Percentiles rank a stretch among this genome's conserved stretches.
These are phyloP conservation scores for Macropodus opercularis DNA, from an alignment of 2,797 vertebrate genomes.

Conservation along the genomic window DNA sequence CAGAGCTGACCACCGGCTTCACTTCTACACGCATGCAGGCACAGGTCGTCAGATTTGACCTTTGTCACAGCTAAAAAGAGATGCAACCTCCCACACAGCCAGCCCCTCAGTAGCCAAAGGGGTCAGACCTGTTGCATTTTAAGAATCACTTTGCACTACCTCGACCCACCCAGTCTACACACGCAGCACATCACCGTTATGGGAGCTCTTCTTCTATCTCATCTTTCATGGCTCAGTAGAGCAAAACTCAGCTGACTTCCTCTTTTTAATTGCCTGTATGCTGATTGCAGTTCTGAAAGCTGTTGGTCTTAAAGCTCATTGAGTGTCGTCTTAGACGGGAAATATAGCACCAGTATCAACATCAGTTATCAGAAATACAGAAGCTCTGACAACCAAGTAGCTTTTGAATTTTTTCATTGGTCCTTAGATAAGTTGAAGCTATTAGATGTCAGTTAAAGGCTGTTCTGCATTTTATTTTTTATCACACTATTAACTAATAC, in stretches of 20 bases:
- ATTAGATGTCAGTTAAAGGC: no score
- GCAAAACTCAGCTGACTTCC: slow-evolving; percentile 66
- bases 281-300: slow-evolving; percentile 74
- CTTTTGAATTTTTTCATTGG: no score
- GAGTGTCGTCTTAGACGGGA: slow-evolving; percentile 62
- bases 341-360: slow-evolving; percentile 47
- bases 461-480: no score
- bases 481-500: no score
- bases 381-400: no score
- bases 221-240: slow-evolving; percentile 72
- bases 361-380: slow-evolving; percentile 9
- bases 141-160: slow-evolving; percentile 30
- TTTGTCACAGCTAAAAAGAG: slow-evolving; percentile 43
- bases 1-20: slow-evolving; percentile 41
- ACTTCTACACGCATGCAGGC: slow-evolving; percentile 29
- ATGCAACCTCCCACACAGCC: slow-evolving; percentile 28
- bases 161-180: slow-evolving; percentile 34
- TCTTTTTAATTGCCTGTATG: slow-evolving; percentile 78
- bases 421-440: no score
- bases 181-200: slow-evolving; percentile 44
- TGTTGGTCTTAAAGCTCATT: slow-evolving; percentile 65
- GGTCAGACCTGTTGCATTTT: slow-evolving; percentile 41
- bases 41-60: slow-evolving; percentile 46
- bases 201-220: slow-evolving; percentile 53
- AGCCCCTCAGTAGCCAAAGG: slow-evolving; percentile 14